Percentiles rank a stretch among this genome's conserved stretches.
These are phyloP conservation scores for Solenopsis invicta DNA, from an alignment of 1,140 invertebrate genomes.

Conservation along the genomic window DNA sequence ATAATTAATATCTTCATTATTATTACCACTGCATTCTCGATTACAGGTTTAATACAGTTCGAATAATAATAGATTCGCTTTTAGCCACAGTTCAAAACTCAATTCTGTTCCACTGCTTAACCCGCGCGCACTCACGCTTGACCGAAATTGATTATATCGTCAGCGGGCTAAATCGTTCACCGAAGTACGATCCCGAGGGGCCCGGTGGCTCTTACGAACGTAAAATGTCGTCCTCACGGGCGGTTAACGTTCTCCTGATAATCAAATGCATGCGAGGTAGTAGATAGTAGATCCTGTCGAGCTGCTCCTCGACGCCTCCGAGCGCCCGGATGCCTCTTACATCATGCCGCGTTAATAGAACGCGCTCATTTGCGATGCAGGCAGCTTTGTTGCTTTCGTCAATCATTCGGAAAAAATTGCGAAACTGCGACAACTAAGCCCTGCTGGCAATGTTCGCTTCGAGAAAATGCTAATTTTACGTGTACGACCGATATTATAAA, in stretches of 20 bases:
- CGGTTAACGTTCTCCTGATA: conserved; percentile 46
- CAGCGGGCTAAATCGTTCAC: not conserved
- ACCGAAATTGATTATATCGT: conserved; percentile 41
- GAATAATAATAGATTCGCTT: conserved; percentile 14
- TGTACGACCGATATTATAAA: not conserved
- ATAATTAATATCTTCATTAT: not conserved
- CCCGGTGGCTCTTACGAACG: not conserved
- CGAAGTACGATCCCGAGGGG: conserved; percentile 23
- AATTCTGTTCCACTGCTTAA: not conserved
- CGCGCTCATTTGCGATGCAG: conserved; percentile 32
- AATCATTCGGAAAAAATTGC: conserved; percentile 10
- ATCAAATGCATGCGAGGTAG: conserved; percentile 44
- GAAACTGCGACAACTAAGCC: not conserved
- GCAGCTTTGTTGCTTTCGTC: conserved; percentile 16
- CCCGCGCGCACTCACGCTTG: not conserved
- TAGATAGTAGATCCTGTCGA: conserved; percentile 37
- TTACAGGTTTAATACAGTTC: not conserved
- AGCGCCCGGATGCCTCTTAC: conserved; percentile 30
- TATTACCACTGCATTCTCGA: not conserved
- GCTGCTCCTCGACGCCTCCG: conserved; percentile 29
- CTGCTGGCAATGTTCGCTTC: not conserved
- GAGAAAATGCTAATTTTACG: not conserved
- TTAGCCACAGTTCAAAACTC: not conserved
- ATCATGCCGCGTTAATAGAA: conserved; percentile 54
- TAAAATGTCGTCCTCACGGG: conserved; percentile 48